A percentile compares a stretch with the other conserved stretches of the same genome.
Evolutionary conservation across 2,113 vertebrate species (phyloP).

Genomic region (Barbus barbus): DNA sequence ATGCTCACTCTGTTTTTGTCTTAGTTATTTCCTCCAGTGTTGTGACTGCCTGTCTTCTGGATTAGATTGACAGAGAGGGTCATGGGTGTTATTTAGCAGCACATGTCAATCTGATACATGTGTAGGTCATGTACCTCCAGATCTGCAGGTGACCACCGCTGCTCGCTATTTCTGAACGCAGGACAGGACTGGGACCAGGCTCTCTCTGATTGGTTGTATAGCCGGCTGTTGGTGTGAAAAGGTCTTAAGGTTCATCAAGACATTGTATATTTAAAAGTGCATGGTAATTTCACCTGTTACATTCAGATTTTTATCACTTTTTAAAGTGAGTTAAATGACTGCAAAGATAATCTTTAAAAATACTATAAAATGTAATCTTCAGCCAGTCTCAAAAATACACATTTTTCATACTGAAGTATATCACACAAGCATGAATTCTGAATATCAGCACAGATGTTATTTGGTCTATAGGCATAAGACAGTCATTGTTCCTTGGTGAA

Average conservation of each 20-base stretch:
- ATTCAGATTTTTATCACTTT: background rate
- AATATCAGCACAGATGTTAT: background rate
- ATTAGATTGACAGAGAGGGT: conserved; percentile 18
- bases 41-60: background rate
- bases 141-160: background rate
- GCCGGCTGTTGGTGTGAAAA: background rate
- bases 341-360: background rate
- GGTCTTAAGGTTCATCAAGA: background rate
- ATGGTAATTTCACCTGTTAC: background rate
- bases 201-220: background rate
- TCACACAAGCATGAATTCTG: background rate
- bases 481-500: background rate
- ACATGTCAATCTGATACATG: conserved; percentile 22
- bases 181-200: background rate
- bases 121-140: background rate
- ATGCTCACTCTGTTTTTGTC: conserved; percentile 10
- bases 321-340: background rate
- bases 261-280: background rate
- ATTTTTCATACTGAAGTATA: background rate
- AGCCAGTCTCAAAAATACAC: background rate
- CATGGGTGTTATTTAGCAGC: conserved; percentile 17
- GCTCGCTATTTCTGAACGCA: background rate
- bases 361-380: background rate
- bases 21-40: background rate
- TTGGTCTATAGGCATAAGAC: background rate